Conservation (phyloP, 2,797 vertebrate genomes). For the Poeciliopsis gracilis region DNA sequence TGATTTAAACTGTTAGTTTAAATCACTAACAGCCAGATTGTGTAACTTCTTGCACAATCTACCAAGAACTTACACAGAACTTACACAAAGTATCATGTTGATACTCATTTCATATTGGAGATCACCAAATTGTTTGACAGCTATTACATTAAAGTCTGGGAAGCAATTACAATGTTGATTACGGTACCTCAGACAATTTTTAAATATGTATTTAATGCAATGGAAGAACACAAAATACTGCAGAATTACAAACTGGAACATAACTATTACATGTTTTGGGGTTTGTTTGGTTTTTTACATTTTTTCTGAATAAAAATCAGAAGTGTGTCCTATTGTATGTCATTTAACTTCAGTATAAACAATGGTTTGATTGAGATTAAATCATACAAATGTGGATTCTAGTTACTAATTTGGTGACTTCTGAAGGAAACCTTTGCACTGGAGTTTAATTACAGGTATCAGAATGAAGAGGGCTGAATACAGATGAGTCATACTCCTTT, state of each 20-base stretch:
- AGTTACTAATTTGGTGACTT: neutral
- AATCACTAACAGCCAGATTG: neutral
- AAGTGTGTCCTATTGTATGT: neutral
- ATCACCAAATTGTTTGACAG: neutral
- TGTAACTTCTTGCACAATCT: neutral
- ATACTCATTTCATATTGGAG: neutral
- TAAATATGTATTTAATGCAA: neutral
- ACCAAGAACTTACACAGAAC: too few species aligned
- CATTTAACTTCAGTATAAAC: neutral
- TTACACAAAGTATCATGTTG: too few species aligned
- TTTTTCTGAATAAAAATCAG: neutral
- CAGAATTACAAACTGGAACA: neutral
- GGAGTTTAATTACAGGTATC: neutral
- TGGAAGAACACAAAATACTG: neutral
- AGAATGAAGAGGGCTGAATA: neutral
- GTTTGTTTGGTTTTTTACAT: neutral
- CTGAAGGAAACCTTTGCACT: neutral
- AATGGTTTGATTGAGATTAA: neutral
- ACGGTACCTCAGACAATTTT: neutral
- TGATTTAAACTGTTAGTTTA: neutral
- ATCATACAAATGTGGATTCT: neutral
- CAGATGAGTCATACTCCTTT: neutral
- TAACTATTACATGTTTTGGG: neutral
- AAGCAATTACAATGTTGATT: neutral
- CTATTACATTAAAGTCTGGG: neutral